Evolutionary conservation across 2,113 vertebrate species (phyloP), one percentile per base, ranked within the genome.

Genomic region (Macrotis lagotis): DNA sequence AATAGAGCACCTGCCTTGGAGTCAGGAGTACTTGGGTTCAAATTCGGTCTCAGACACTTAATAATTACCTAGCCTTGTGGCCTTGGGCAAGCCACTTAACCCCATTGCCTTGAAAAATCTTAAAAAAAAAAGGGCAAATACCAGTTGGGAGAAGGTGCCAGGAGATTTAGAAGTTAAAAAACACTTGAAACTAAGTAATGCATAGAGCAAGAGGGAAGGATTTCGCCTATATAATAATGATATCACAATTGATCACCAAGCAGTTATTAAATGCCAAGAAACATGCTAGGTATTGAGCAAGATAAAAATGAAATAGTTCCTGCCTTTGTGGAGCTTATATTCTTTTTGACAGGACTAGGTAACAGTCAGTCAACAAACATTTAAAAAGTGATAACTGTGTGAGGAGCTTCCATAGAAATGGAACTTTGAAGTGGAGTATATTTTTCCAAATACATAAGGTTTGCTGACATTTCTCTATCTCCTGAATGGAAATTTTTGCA

Each of bases 391-490:
- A 74, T 74, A n/a, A n/a, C 59, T n/a, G 3, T 74, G 3, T 74
- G 59, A 74, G 37, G 11, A 74, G 31, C 31, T 74, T 74, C 37
- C 31, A 10, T 66, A 74, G 31, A n/a, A 74, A 74, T n/a, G 37
- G 31, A 14, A n/a, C 59, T 66, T 66, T 16, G 31, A 19, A 14
- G 31, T n/a, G 3, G 14, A n/a, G 37, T 74, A 74, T 74, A 74
- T n/a, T 19, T 91, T 93, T 50, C 90, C 24, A 48, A 92, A 53
- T n/a, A n/a, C 14, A 19, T 92, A 22, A 10, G 22, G n/a, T 51
- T 90, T 92, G 49, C 1, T 49, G 16, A 48, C 51, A 52, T 89
- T 95, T 59, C 51, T 93, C 92, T 92, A 47, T 49, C 90, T 94
- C 95, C 28, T 88, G 51, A 10, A 74, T 88, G 66, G 47, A 92